Evolutionary conservation across 2,888 invertebrate species (phyloP), one percentile per base, ranked within the genome.

Genomic region (Lepidocyrtinus sp.): DNA sequence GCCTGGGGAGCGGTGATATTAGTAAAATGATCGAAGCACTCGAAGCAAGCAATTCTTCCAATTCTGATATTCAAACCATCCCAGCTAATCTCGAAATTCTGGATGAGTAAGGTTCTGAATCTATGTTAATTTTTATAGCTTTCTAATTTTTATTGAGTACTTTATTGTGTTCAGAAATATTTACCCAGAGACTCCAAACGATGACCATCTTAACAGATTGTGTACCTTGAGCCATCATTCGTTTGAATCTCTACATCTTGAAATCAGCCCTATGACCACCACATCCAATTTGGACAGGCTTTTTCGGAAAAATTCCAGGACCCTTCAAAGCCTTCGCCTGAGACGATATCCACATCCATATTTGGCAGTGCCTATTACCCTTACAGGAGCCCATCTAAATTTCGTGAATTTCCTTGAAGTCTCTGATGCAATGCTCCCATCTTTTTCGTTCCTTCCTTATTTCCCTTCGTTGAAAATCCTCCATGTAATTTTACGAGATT

Each of bases 31-130:
- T 79, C 0, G n/a, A 26, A 0, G 46, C 68, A 2, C 27, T 72
- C n/a, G 19, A n/a, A 15, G 21, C 15, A 17, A 27, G 19, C 2
- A 2, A 21, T 9, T 1, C 19, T 22, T 1, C 50, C 12, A 36
- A 61, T 25, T 24, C 26, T 27, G 61, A 24, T 5, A 15, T n/a
- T n/a, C n/a, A n/a, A n/a, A n/a, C n/a, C n/a, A n/a, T n/a, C n/a
- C n/a, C n/a, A n/a, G n/a, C n/a, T n/a, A n/a, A n/a, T 63, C 59
- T 80, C 70, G 80, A 80, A 36, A 74, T 80, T 21, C 26, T 80
- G 36, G 80, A 80, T 21, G 74, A 80, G 80, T 80, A 75, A 50
- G 75, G n/a, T n/a, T n/a, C 59, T n/a, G 2, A 21, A 7, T 75
- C 17, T 19, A 50, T 5, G 50, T 22, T 15, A 64, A 17, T 36